These are phyloP conservation scores for Lepus townsendii DNA, from an alignment of 2,797 vertebrate genomes.

Conservation along the genomic window DNA sequence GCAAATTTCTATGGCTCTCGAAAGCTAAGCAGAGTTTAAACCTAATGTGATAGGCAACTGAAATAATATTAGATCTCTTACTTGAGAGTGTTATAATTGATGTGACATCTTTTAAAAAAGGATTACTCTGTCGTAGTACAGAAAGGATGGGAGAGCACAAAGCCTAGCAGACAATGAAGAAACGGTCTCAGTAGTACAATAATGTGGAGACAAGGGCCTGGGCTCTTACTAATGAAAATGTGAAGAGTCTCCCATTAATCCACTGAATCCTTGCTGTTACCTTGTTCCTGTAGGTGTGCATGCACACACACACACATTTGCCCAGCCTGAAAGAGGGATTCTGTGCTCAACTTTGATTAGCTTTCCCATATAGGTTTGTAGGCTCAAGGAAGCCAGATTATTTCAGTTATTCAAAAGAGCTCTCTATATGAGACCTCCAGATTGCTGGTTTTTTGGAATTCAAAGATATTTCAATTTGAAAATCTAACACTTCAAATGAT, in stretches of 20 bases:
- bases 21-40: constrained; percentile 37
- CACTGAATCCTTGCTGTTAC: not conserved
- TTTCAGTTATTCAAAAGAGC: constrained; percentile 5
- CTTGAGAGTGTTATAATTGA: not conserved
- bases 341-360: not conserved
- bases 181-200: not conserved
- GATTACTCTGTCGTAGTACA: not conserved
- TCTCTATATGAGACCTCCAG: not conserved
- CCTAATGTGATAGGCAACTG: not conserved
- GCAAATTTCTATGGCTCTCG: not conserved
- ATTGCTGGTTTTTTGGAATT: not conserved
- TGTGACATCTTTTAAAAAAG: not conserved
- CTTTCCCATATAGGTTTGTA: not conserved
- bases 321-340: not conserved
- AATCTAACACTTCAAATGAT: not conserved
- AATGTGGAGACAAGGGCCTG: not conserved
- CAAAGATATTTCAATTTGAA: not conserved
- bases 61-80: not conserved
- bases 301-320: not conserved
- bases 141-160: not conserved
- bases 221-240: not conserved
- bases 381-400: not conserved
- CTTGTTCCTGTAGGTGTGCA: no score
- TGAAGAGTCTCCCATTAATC: not conserved
- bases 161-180: not conserved